Percentiles rank a stretch among this genome's conserved stretches.
These are phyloP conservation scores for Antheraea pernyi DNA, from an alignment of 1,140 invertebrate genomes.

Conservation along the genomic window DNA sequence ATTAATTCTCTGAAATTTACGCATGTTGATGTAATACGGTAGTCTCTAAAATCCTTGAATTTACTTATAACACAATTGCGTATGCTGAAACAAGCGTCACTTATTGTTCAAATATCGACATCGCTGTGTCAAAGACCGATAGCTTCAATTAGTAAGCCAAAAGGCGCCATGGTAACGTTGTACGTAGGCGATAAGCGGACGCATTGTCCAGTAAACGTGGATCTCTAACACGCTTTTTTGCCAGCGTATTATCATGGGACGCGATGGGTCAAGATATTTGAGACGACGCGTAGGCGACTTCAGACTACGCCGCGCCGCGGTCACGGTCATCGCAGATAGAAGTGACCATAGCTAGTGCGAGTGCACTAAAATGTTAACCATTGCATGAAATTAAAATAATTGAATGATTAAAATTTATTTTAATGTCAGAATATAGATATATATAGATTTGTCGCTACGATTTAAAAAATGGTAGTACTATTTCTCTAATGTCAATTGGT, in stretches of 20 bases:
- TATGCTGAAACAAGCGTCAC: conserved; percentile 32
- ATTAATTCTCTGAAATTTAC: neutral
- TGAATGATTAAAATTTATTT: too few relatives aligned
- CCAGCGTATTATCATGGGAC: conserved; percentile 19
- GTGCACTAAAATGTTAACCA: conserved; percentile 28
- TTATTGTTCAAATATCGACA: conserved; percentile 46
- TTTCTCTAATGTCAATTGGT: too few relatives aligned
- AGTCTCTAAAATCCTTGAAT: neutral
- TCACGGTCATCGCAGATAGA: conserved; percentile 47
- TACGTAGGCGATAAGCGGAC: conserved; percentile 57
- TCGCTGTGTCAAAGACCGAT: conserved; percentile 66
- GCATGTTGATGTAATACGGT: neutral
- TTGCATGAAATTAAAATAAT: conserved; percentile 3
- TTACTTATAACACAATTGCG: neutral
- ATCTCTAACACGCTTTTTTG: conserved; percentile 27
- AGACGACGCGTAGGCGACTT: conserved; percentile 50
- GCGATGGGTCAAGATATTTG: conserved; percentile 36
- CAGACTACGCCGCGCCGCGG: conserved; percentile 41
- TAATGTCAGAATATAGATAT: too few relatives aligned
- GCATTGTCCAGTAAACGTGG: conserved; percentile 34
- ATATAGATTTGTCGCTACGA: too few relatives aligned
- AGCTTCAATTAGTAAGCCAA: conserved; percentile 69
- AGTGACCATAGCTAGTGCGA: conserved; percentile 41
- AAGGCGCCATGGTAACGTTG: conserved; percentile 50
- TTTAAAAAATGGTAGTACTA: too few relatives aligned